Evolutionary conservation across 1,140 invertebrate species (phyloP), one percentile per base, ranked within the genome.

Genomic region (Cheumatopsyche charites): DNA sequence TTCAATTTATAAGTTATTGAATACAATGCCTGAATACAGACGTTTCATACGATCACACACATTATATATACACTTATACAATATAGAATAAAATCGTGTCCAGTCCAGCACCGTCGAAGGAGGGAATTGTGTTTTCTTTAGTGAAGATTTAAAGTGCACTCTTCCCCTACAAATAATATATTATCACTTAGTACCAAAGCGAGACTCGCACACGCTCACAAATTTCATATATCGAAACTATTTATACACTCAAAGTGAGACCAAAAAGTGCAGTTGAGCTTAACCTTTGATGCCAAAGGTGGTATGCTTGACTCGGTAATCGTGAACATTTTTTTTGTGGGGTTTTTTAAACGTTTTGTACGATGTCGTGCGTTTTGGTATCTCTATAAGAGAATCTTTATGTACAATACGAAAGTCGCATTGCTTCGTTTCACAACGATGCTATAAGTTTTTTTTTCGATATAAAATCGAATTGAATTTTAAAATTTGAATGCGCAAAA

Each of bases 261-360:
- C 26, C 47, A n/a, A 55, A 68, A 55, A 68, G 66, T 42, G 45
- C 66, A 68, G 47, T 68, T 43, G 42, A 62, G 72, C 36, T 63
- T 73, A 73, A 73, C 72, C 72, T 73, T 65, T 69, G 42, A 45
- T 62, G 29, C 66, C 66, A 67, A 52, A 73, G 67, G 72, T 73
- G 72, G 72, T 63, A 73, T 73, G 21, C 67, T 68, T 42, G 72
- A 63, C 61, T 69, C 67, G 72, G 62, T 73, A 73, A 69, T 73
- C 72, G 72, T 73, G 72, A 69, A 67, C 52, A 62, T 29, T 68
- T 67, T 69, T 67, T 68, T 68, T 55, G 55, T 47, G 29, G 9
- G n/a, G 3, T 36, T 36, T 36, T 36, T 36, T 36, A 9, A 36
- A 36, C 55, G 55, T 58, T 58, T 23, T 58, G 19, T 26, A 23